phyloP scores from a whole-genome alignment of 2,797 vertebrate genomes.

The Sylvia borin region DNA sequence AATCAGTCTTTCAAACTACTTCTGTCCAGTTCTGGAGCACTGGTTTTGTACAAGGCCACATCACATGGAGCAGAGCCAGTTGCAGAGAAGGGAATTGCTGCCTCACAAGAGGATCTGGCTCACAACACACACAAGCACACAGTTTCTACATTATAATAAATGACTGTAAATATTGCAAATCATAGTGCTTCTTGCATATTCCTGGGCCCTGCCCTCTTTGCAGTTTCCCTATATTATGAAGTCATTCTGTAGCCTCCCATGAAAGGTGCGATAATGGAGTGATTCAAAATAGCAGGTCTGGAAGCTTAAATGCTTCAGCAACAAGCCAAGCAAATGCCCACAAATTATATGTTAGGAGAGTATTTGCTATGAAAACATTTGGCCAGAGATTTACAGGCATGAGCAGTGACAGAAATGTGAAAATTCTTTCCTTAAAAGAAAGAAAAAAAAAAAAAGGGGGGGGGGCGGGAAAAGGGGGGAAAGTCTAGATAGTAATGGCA shows the following conservation, averaged over 20 bases:
- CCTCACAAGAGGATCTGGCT: neutral
- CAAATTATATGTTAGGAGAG: neutral
- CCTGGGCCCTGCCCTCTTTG: neutral
- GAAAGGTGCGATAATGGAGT: neutral
- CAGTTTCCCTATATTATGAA: neutral
- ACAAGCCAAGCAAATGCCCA: neutral
- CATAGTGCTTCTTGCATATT: neutral
- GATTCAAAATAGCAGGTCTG: neutral
- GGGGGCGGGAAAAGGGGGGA: accelerated
- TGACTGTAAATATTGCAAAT: neutral
- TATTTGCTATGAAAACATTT: neutral
- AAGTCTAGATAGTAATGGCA: neutral
- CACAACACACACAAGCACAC: neutral
- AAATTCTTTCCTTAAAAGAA: neutral
- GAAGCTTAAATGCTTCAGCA: neutral
- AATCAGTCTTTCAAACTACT: neutral
- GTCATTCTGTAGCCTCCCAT: neutral
- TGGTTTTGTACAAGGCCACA: neutral
- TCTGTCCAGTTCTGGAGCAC: neutral
- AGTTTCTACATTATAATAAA: neutral
- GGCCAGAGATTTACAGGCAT: neutral
- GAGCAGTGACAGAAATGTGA: neutral
- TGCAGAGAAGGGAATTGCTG: neutral
- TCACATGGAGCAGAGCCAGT: neutral
- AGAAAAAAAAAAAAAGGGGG: too few relatives aligned